Percentiles rank a stretch among this genome's conserved stretches.
Evolutionary conservation across 2,797 vertebrate species (phyloP).

Genomic region (Anas bahamensis): DNA sequence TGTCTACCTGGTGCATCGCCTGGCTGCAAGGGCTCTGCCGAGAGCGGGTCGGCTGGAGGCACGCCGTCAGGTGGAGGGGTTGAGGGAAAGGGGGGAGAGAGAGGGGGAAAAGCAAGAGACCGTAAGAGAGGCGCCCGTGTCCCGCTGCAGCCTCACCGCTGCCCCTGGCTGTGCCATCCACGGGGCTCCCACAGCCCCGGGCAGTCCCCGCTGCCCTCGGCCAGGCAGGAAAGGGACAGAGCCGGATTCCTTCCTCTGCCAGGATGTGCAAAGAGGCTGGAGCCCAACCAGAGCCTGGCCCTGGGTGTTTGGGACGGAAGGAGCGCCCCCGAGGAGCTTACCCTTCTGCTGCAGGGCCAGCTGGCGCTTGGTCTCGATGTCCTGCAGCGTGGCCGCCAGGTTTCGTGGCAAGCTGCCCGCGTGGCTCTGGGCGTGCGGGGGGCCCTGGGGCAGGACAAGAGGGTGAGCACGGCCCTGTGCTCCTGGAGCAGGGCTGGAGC

Average conservation of each 20-base stretch:
- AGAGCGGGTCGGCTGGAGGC: constrained; percentile 70
- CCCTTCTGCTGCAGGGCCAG: constrained; percentile 96
- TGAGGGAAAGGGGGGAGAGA: not conserved
- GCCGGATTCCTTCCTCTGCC: not conserved
- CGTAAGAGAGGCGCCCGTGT: constrained; percentile 23
- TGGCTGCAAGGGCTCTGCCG: constrained; percentile 66
- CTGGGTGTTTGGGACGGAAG: not conserved
- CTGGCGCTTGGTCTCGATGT: constrained; percentile 95
- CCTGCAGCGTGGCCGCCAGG: constrained; percentile 91
- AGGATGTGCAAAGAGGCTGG: not conserved
- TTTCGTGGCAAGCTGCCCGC: constrained; percentile 90
- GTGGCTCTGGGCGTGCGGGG: constrained; percentile 72
- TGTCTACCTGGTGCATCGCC: constrained; percentile 72
- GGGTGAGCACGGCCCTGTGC: not conserved
- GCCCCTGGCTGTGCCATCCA: not conserved
- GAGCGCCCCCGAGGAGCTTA: constrained; percentile 41
- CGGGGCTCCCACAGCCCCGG: not conserved
- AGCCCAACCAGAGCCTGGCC: not conserved
- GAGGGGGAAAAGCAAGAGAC: constrained; percentile 43
- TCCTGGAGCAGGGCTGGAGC: accelerated
- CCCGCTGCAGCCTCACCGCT: not conserved
- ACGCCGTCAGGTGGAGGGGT: constrained; percentile 47
- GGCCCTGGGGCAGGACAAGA: not conserved
- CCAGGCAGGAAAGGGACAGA: not conserved
- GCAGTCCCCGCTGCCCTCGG: accelerated